These are phyloP conservation scores for Brachionichthys hirsutus DNA, from an alignment of 2,113 vertebrate species.

Conservation along the genomic window DNA sequence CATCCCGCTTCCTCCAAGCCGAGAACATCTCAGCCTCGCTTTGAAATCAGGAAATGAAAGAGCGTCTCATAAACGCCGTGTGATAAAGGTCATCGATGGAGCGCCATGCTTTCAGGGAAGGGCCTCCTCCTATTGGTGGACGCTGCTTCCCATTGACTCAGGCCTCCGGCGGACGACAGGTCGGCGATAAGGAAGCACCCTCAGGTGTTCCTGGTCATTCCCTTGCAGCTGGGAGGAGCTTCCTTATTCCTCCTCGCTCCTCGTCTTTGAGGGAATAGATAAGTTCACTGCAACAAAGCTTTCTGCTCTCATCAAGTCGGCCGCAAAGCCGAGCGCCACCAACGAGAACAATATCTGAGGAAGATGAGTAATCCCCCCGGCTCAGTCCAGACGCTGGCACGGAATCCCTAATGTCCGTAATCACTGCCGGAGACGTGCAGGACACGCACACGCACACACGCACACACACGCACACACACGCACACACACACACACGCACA, in stretches of 20 bases:
- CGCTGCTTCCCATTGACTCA: slow-evolving; percentile 71
- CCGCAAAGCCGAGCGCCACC: slow-evolving; percentile 75
- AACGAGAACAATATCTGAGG: slow-evolving; percentile 72
- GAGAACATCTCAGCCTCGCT: slow-evolving; percentile 71
- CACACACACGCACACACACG: too few species aligned
- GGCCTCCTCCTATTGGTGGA: slow-evolving; percentile 74
- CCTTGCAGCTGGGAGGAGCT: slow-evolving; percentile 70
- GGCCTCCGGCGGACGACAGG: slow-evolving; percentile 86
- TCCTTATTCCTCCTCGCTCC: slow-evolving; percentile 69
- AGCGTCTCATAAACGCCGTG: slow-evolving; percentile 59
- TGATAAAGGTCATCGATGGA: slow-evolving; percentile 68
- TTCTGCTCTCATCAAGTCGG: slow-evolving; percentile 79
- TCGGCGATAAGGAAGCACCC: slow-evolving; percentile 87
- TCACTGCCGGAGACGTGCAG: slow-evolving; percentile 72
- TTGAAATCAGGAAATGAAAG: slow-evolving; percentile 73
- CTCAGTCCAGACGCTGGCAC: slow-evolving; percentile 74
- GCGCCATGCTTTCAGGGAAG: slow-evolving; percentile 57
- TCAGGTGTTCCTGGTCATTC: slow-evolving; percentile 94
- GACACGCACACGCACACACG: slow-evolving; percentile 38
- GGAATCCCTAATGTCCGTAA: slow-evolving; percentile 80
- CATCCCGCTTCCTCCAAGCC: slow-evolving; percentile 64
- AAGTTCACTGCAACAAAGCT: slow-evolving; percentile 85
- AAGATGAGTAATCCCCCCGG: slow-evolving; percentile 76
- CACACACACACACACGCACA: too few species aligned
- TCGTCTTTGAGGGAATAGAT: slow-evolving; percentile 81